Conservation (phyloP, 2,888 invertebrate genomes). For the Amphipoea oculea region DNA sequence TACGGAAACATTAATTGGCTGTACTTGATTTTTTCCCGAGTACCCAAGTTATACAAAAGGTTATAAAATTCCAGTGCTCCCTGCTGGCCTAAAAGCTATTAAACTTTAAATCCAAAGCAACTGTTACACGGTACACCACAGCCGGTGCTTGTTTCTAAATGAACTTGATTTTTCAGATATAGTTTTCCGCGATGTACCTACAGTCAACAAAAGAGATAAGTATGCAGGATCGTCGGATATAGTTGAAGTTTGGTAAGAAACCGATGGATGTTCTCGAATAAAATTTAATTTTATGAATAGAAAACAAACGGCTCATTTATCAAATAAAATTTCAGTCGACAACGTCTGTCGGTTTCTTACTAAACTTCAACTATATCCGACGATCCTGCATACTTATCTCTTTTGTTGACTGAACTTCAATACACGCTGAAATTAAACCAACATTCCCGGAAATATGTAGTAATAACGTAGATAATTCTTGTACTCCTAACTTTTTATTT, state of each 20-base stretch:
- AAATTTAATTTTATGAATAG: too few species aligned
- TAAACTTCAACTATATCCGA: too few species aligned
- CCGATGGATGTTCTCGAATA: too few species aligned
- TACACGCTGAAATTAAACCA: conserved; percentile 22
- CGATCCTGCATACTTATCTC: too few species aligned
- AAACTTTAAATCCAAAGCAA: conserved; percentile 61
- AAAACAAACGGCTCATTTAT: too few species aligned
- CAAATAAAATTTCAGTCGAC: too few species aligned
- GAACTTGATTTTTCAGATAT: conserved; percentile 32
- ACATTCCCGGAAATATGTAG: conserved; percentile 10
- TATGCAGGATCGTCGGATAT: too few species aligned
- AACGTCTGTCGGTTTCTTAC: too few species aligned
- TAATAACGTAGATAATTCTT: background rate
- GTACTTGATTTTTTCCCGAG: conserved; percentile 44
- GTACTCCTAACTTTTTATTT: background rate
- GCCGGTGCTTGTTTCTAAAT: conserved; percentile 37
- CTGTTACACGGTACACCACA: conserved; percentile 31
- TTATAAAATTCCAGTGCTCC: conserved; percentile 60
- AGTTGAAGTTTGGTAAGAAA: too few species aligned
- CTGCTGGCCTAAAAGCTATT: conserved; percentile 57
- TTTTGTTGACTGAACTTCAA: background rate
- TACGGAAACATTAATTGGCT: conserved; percentile 58
- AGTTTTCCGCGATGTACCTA: conserved; percentile 15
- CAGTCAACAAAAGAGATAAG: too few species aligned
- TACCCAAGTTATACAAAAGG: conserved; percentile 49